Percentiles rank a stretch among this genome's conserved stretches.
Evolutionary conservation across 2,888 invertebrate species (phyloP).

Genomic region (Phasia obesa): DNA sequence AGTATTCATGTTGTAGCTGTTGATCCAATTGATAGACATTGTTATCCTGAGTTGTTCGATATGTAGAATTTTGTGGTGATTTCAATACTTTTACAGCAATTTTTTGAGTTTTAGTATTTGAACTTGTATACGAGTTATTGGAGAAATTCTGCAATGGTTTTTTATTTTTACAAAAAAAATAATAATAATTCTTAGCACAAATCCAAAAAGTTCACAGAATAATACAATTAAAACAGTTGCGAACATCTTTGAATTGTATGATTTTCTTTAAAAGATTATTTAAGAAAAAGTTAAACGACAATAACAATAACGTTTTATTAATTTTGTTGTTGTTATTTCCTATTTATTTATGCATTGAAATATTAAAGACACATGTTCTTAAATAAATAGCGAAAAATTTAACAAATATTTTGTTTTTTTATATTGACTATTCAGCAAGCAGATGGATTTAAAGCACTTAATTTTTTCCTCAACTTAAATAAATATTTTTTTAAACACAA

Average conservation of each 20-base stretch:
- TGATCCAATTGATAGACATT: slow-evolving; percentile 70
- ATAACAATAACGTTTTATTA: slow-evolving; percentile 30
- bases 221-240: slow-evolving; percentile 37
- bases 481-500: background rate
- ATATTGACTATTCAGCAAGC: background rate
- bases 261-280: background rate
- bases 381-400: background rate
- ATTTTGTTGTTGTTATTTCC: background rate
- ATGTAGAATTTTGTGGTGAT: slow-evolving; percentile 66
- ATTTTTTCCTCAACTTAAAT: background rate
- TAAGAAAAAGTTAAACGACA: slow-evolving; percentile 11
- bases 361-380: background rate
- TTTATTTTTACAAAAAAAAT: slow-evolving; percentile 1
- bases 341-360: slow-evolving; percentile 11
- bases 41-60: slow-evolving; percentile 74
- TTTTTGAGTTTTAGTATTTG: slow-evolving; percentile 71
- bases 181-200: background rate
- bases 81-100: slow-evolving; percentile 68
- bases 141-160: slow-evolving; percentile 69
- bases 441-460: too few species aligned
- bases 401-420: background rate
- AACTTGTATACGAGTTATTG: slow-evolving; percentile 72
- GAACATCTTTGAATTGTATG: background rate
- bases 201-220: background rate
- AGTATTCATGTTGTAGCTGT: slow-evolving; percentile 43